Conservation (phyloP, 2,113 vertebrate genomes). For the Stegastes partitus region DNA sequence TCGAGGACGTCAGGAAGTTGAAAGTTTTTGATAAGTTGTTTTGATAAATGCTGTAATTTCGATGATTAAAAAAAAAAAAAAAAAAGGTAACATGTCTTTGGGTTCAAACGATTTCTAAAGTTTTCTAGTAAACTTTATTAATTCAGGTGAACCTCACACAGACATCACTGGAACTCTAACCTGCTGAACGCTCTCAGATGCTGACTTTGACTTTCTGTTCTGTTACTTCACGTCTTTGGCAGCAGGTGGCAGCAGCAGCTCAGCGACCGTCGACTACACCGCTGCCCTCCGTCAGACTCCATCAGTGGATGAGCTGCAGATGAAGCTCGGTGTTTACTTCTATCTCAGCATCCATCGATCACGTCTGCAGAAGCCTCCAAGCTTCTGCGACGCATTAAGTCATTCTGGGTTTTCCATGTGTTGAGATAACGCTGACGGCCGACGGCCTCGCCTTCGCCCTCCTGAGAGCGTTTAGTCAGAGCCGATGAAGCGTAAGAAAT, state of each 20-base stretch:
- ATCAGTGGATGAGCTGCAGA: conserved; percentile 24
- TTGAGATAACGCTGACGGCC: conserved; percentile 33
- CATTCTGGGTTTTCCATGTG: conserved; percentile 9
- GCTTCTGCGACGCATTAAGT: conserved; percentile 42
- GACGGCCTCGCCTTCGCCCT: conserved; percentile 22
- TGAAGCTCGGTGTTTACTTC: conserved; percentile 36
- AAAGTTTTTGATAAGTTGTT: no score
- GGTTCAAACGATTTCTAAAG: no score
- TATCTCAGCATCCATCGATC: conserved; percentile 32
- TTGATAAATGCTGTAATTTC: no score
- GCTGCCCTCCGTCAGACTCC: no score
- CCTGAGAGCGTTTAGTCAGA: conserved; percentile 26
- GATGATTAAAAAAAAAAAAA: no score
- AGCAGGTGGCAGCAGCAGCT: conserved; percentile 74
- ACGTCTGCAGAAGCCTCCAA: not conserved
- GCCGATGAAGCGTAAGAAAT: conserved; percentile 20
- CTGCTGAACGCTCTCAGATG: no score
- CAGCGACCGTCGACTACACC: not conserved
- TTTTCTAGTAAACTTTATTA: no score
- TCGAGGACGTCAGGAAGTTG: no score
- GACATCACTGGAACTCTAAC: no score
- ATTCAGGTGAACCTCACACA: no score
- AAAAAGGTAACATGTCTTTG: no score
- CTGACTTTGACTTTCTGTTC: no score
- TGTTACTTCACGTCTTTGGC: not conserved